Evolutionary conservation across 2,888 invertebrate species (phyloP).

Genomic region (Willowsia nigromaculata): DNA sequence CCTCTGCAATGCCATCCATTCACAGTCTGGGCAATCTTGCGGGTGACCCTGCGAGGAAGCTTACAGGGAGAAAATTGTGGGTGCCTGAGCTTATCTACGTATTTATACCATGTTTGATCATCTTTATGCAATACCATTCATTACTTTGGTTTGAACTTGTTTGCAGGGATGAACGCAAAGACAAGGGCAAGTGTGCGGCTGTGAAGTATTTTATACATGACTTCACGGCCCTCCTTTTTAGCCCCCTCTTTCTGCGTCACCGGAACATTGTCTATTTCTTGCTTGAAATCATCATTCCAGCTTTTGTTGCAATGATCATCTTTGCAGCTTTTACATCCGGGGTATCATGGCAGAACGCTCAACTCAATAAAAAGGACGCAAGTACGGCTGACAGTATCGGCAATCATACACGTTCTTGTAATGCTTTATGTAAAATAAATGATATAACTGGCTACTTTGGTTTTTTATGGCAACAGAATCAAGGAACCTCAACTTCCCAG

Average conservation of each 20-base stretch:
- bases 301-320: constrained; percentile 57
- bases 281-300: constrained; percentile 71
- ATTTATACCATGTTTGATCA: no score
- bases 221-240: constrained; percentile 47
- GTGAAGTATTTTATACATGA: background rate
- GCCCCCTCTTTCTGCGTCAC: constrained; percentile 70
- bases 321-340: constrained; percentile 73
- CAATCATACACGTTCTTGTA: background rate
- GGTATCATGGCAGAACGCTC: constrained; percentile 72
- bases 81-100: no score
- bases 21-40: no score
- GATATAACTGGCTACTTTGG: background rate
- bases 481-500: constrained; percentile 55
- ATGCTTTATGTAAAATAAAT: background rate
- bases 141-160: no score
- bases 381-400: background rate
- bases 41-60: no score
- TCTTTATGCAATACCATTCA: no score
- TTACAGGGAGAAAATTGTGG: no score
- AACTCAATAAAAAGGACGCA: background rate
- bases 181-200: background rate
- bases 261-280: constrained; percentile 61
- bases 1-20: no score
- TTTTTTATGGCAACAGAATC: background rate
- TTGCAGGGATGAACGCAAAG: background rate